Evolutionary conservation across 53 echinoderm and acorn worm species (phyloP).

Genomic region (Arbacia lixula): DNA sequence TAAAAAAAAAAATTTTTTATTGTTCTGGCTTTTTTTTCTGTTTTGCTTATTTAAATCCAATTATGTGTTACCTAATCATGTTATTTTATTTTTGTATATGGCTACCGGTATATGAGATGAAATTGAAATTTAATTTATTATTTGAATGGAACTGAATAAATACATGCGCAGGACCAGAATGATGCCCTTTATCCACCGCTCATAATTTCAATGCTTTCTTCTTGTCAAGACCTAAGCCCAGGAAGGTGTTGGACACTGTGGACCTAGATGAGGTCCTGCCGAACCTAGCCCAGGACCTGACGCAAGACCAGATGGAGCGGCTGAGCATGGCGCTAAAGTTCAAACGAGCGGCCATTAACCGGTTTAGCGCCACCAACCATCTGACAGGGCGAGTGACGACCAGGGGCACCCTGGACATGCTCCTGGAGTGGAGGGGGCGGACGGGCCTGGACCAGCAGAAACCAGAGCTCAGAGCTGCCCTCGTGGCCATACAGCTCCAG

Average conservation of each 20-base stretch:
- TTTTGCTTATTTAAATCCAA: too few species aligned
- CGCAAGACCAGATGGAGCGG: not conserved
- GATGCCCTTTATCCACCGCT: too few species aligned
- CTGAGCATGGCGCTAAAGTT: conserved; percentile 11
- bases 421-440: conserved; percentile 2
- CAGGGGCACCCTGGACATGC: conserved; percentile 23
- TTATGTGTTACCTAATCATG: too few species aligned
- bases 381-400: not conserved
- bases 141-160: too few species aligned
- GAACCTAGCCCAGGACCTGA: not conserved
- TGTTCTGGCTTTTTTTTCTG: too few species aligned
- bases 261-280: not conserved
- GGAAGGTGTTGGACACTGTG: not conserved
- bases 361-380: conserved; percentile 7
- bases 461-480: not conserved
- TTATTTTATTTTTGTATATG: too few species aligned
- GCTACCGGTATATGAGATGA: too few species aligned
- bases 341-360: not conserved
- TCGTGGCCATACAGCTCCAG: not conserved
- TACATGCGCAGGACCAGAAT: too few species aligned
- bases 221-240: too few species aligned
- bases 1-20: too few species aligned
- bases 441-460: not conserved
- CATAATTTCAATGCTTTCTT: too few species aligned
- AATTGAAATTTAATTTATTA: too few species aligned